A percentile compares a stretch with the other conserved stretches of the same genome.
Conservation (phyloP, 2,113 vertebrate genomes). For the Megaceryle maxima region DNA sequence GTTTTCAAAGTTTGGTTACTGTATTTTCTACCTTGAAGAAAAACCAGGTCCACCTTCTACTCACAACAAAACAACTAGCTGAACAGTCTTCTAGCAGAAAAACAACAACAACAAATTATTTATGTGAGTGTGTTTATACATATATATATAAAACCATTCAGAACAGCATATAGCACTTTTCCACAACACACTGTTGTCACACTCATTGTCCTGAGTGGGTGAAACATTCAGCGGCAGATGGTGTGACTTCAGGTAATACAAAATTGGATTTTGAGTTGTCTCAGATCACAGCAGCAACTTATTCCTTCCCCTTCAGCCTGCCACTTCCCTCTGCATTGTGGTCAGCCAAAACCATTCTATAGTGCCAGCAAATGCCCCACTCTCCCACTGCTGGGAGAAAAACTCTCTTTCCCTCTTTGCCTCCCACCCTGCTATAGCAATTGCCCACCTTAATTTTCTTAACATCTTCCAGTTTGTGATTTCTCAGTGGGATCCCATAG, state of each 20-base stretch:
- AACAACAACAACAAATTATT: too few relatives aligned
- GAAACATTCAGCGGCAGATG: not conserved
- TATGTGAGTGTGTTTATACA: accelerated
- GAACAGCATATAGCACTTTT: not conserved
- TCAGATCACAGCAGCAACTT: not conserved
- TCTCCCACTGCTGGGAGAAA: not conserved
- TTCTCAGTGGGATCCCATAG: not conserved
- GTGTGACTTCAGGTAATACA: not conserved
- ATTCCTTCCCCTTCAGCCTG: not conserved
- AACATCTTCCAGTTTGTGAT: not conserved
- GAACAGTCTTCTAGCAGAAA: not conserved
- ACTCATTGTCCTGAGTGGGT: not conserved
- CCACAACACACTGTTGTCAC: not conserved
- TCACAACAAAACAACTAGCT: not conserved
- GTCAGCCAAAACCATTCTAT: not conserved
- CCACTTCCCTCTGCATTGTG: not conserved
- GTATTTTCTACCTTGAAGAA: not conserved
- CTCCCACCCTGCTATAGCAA: not conserved
- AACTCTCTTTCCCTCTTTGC: not conserved
- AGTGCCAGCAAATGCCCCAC: not conserved
- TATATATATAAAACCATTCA: not conserved
- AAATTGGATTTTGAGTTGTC: not conserved
- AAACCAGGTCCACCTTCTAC: not conserved
- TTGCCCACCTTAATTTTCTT: not conserved
- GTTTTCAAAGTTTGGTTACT: not conserved